phyloP scores from a whole-genome alignment of 2,113 vertebrate genomes.

The Tringa solitaria region DNA sequence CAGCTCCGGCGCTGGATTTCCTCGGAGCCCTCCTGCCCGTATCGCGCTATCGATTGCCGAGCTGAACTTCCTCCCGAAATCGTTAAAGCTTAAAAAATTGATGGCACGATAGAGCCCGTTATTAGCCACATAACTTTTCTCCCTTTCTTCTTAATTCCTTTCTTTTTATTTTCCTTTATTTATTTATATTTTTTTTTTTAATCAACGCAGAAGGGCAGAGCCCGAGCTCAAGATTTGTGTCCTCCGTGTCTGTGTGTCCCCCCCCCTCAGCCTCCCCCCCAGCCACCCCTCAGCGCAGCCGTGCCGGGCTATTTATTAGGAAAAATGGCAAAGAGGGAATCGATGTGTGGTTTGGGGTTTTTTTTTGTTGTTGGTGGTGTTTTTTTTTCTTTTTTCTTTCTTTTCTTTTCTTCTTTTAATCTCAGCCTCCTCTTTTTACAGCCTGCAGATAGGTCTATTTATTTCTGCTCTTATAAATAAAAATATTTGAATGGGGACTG shows the following conservation, averaged over 20 bases:
- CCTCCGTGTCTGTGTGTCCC: not conserved
- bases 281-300: not conserved
- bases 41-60: constrained; percentile 46
- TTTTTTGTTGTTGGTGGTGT: not conserved
- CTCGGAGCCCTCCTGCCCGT: constrained; percentile 3
- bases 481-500: not conserved
- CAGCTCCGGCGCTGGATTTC: not conserved
- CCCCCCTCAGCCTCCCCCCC: not conserved
- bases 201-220: constrained; percentile 23
- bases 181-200: not conserved
- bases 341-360: not conserved
- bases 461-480: not conserved
- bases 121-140: constrained; percentile 63
- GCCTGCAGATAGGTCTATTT: not conserved
- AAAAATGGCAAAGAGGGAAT: constrained; percentile 18
- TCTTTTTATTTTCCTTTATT: not conserved
- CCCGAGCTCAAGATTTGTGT: constrained; percentile 12
- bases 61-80: constrained; percentile 51
- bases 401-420: not conserved
- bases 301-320: not conserved
- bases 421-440: not conserved
- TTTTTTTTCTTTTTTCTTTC: not conserved
- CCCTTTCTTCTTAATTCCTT: not conserved
- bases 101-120: constrained; percentile 58
- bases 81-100: constrained; percentile 67